Percentiles rank a stretch among this genome's conserved stretches.
Evolutionary conservation across 1,140 invertebrate genomes (phyloP).

Genomic region (Sycobia sp.): DNA sequence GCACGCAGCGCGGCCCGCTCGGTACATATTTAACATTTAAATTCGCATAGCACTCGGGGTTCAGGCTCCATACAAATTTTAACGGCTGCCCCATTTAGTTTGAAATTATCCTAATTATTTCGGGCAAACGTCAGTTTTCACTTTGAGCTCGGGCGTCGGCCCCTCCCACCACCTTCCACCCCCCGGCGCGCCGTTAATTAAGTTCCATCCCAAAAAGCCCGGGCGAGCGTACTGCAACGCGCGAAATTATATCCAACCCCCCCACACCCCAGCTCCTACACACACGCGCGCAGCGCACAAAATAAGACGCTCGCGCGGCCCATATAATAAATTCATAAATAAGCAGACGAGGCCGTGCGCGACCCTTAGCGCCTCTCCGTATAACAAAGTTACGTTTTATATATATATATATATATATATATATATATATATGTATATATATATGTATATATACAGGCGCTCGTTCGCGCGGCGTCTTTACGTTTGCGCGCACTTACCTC

Average conservation of each 20-base stretch:
- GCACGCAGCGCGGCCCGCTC: background rate
- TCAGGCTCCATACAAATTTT: too few relatives aligned
- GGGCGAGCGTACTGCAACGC: conserved; percentile 1
- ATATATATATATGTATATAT: too few relatives aligned
- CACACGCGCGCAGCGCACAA: background rate
- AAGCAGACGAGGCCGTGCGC: conserved; percentile 37
- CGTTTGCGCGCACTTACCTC: background rate
- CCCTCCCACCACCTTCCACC: too few relatives aligned
- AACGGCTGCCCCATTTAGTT: background rate
- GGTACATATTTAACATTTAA: too few relatives aligned
- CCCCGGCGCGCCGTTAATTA: conserved; percentile 18
- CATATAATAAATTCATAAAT: conserved; percentile 48
- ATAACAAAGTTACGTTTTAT: conserved; percentile 56
- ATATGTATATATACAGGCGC: too few relatives aligned
- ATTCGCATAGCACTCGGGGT: too few relatives aligned
- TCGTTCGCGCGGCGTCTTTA: conserved; percentile 44
- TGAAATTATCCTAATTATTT: conserved; percentile 19
- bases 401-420: too few relatives aligned
- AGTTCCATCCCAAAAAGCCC: conserved; percentile 26
- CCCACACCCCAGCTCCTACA: too few relatives aligned
- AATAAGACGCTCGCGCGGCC: background rate
- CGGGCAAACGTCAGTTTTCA: background rate
- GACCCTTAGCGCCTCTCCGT: conserved; percentile 42
- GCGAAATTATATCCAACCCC: conserved; percentile 9
- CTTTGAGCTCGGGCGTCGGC: background rate